Evolutionary conservation across 2,888 invertebrate genomes (phyloP), one percentile per base, ranked within the genome.

Genomic region (Lasioglossum calceatum): DNA sequence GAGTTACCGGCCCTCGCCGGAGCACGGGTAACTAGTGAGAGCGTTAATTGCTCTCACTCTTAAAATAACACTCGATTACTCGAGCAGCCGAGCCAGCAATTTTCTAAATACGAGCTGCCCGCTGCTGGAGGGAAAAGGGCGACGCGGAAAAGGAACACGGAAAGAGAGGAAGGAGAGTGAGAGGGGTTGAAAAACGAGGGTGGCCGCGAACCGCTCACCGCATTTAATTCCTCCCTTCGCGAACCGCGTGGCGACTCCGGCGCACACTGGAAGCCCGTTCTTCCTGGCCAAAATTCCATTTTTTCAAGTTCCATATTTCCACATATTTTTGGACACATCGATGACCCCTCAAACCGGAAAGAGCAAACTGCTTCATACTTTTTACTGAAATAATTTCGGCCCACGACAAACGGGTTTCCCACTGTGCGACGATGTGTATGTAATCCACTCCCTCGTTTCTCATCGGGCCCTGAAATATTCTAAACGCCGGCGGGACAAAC

Each of bases 191-290:
- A 79, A 77, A 77, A 88, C 81, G 76, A 81, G 74, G 81, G 58
- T 64, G 58, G 80, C 72, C 70, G 83, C 67, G 39, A 72, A 81
- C 77, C 70, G 75, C 64, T 81, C 72, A 82, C 83, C 87, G 79
- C 85, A 70, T 90, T 90, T 91, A 89, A 90, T 89, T 90, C 89
- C 70, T 79, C 54, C 77, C 77, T 82, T 80, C 72, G 27, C 14
- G 61, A 27, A 61, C 27, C 72, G 44, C 54, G 54, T 16, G 71
- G 71, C 67, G 54, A 85, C 84, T 64, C 73, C 71, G 16, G 39
- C 14, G 8, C 23, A 54, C 54, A 54, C 8, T 50, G 8, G 2
- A 54, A 54, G 23, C 23, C 23, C 23, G 54, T 7, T 54, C 23
- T 23, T 23, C 23, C 8, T 54, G 23, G 23, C 2, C 3, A 3